These are phyloP conservation scores for Catocala nupta DNA, from an alignment of 2,888 invertebrate species.

Conservation along the genomic window DNA sequence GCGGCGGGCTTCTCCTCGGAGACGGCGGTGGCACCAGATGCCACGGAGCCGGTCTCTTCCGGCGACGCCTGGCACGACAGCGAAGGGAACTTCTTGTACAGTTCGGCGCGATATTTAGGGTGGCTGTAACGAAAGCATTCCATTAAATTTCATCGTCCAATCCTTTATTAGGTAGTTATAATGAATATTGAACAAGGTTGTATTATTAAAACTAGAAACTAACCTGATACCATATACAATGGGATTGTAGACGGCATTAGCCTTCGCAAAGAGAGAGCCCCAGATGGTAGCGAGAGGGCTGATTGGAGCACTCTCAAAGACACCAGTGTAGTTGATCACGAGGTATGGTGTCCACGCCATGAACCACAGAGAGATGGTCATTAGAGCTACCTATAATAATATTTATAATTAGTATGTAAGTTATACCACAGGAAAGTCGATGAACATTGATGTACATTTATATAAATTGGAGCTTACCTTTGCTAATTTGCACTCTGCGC, in stretches of 20 bases:
- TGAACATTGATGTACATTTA: too few relatives aligned
- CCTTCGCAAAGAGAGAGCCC: conserved; percentile 97
- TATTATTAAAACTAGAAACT: conserved; percentile 27
- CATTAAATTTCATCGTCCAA: background rate
- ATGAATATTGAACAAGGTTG: too few relatives aligned
- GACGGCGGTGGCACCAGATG: conserved; percentile 90
- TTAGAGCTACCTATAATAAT: conserved; percentile 91
- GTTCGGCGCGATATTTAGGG: conserved; percentile 92
- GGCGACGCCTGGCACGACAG: conserved; percentile 89
- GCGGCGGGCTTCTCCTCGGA: conserved; percentile 90
- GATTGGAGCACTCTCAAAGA: conserved; percentile 91
- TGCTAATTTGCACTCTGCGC: conserved; percentile 95
- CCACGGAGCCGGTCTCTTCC: conserved; percentile 89
- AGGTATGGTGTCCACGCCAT: conserved; percentile 97
- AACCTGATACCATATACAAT: conserved; percentile 97
- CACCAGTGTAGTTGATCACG: conserved; percentile 93
- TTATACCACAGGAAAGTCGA: too few relatives aligned
- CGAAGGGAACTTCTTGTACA: conserved; percentile 93
- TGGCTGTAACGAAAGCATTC: conserved; percentile 84
- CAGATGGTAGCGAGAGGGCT: conserved; percentile 94
- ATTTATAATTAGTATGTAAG: background rate
- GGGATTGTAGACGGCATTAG: conserved; percentile 96
- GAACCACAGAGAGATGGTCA: conserved; percentile 96
- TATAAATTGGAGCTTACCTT: conserved; percentile 82
- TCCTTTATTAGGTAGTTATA: too few relatives aligned